Conservation (phyloP, 1,140 invertebrate species). For the Battus philenor region DNA sequence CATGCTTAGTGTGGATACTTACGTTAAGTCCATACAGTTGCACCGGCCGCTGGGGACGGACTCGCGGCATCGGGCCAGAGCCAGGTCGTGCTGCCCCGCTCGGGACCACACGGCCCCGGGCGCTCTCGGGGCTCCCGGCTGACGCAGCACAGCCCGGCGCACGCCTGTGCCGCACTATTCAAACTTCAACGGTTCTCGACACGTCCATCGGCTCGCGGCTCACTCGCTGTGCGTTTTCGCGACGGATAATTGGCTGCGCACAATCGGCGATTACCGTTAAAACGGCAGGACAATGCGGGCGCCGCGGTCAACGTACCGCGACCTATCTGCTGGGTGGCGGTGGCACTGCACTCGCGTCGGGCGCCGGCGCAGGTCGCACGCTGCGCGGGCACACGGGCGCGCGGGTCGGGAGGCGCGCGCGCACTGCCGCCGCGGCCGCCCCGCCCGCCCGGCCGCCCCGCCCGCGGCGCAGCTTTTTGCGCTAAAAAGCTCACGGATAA, state of each 20-base stretch:
- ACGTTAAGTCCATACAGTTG: too few relatives aligned
- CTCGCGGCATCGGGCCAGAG: too few relatives aligned
- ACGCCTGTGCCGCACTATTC: too few relatives aligned
- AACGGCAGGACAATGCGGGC: constrained; percentile 29
- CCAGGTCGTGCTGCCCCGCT: too few relatives aligned
- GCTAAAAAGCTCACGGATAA: constrained; percentile 37
- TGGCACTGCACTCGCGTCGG: constrained; percentile 14
- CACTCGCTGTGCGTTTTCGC: too few relatives aligned
- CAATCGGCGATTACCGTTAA: constrained; percentile 47
- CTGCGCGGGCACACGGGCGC: constrained; percentile 15
- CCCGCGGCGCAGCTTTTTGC: constrained; percentile 35
- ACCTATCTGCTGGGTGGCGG: constrained; percentile 28
- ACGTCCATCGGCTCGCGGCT: too few relatives aligned
- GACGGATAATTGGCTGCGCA: constrained; percentile 1
- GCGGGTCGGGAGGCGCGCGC: constrained; percentile 37
- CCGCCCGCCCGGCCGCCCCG: constrained; percentile 43
- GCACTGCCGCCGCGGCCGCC: constrained; percentile 34
- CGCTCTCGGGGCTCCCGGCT: too few relatives aligned
- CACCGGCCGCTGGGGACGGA: too few relatives aligned
- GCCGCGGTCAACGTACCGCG: constrained; percentile 44
- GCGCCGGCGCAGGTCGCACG: neutral
- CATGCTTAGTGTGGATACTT: too few relatives aligned
- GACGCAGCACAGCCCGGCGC: too few relatives aligned
- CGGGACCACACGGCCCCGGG: too few relatives aligned
- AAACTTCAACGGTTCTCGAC: too few relatives aligned